Percentiles rank a stretch among this genome's conserved stretches.
Conservation (phyloP, 2,113 vertebrate genomes). For the Platysteira castanea region DNA sequence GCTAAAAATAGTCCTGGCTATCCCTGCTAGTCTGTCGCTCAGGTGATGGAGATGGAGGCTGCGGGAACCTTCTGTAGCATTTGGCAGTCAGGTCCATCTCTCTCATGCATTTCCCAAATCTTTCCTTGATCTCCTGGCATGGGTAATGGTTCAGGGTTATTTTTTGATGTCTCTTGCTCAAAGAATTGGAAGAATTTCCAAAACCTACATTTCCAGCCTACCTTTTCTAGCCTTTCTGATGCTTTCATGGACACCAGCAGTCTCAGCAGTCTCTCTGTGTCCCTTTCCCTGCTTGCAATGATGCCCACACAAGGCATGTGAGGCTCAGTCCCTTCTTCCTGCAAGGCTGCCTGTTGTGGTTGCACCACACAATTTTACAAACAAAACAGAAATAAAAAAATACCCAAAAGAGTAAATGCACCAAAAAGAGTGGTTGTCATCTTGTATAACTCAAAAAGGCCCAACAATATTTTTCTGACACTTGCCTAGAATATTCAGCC, state of each 20-base stretch:
- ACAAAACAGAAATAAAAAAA: neutral
- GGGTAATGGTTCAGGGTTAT: neutral
- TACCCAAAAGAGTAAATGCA: neutral
- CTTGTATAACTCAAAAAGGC: neutral
- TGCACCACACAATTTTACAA: neutral
- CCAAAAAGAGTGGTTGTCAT: neutral
- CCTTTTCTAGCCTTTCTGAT: neutral
- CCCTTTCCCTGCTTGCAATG: neutral
- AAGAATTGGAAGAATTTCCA: neutral
- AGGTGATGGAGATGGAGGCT: constrained; percentile 60
- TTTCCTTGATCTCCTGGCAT: constrained; percentile 9
- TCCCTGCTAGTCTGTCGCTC: constrained; percentile 58
- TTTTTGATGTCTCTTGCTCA: neutral
- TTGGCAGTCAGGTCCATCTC: constrained; percentile 36
- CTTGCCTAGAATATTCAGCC: neutral
- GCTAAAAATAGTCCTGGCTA: constrained; percentile 65
- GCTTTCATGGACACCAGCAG: neutral
- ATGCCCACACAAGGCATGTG: neutral
- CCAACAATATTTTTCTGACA: neutral
- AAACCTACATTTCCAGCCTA: neutral
- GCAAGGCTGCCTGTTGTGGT: neutral
- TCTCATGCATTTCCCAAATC: neutral
- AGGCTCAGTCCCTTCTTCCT: neutral
- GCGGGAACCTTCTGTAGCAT: constrained; percentile 55
- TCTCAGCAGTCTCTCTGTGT: neutral